Evolutionary conservation across 2,113 vertebrate genomes (phyloP), one percentile per base, ranked within the genome.

Genomic region (Acanthochromis polyacanthus): DNA sequence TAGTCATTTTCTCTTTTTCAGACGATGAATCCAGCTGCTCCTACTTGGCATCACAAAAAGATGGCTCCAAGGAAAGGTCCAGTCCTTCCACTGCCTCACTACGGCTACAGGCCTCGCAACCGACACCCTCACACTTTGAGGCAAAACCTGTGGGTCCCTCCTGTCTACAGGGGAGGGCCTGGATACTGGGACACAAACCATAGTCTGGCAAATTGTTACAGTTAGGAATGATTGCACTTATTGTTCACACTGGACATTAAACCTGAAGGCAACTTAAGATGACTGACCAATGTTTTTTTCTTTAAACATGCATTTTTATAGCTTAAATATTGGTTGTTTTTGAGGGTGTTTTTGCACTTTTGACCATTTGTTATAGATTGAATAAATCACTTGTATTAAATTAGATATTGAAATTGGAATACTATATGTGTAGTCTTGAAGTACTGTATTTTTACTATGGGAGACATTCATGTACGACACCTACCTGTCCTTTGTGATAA

Each of bases 401-500:
- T 89, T 87, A 90, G 81, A 55, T 84, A 75, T 61, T 80, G 45
- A 64, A 65, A 85, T 88, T 91, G 72, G 46, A 85, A 75, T 83
- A 86, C 77, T 85, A 75, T 69, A 84, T 88, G 3, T 91, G 80
- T 90, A 85, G 78, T 83, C 56, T 90, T 88, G 67, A 80, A 70
- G 77, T 92, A 88, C 72, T 94, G 86, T 94, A 92, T 94, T 93
- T 93, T 91, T 93, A 93, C 89, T 78, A 87, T 81, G 67, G 80
- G 64, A 92, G 73, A 81, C 25, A 30, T 85, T 84, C 43, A 70
- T 85, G 71, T 92, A 72, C 75, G 46, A 63, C 81, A 89, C 77
- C 48, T 78, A 46, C 38, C 2, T 87, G 90, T 89, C 80, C 79
- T 83, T 81, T 90, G 84, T 90, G 78, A 88, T 77, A 50, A 85